Evolutionary conservation across 1,140 invertebrate genomes (phyloP), one percentile per base, ranked within the genome.

Genomic region (Euschistus heros): DNA sequence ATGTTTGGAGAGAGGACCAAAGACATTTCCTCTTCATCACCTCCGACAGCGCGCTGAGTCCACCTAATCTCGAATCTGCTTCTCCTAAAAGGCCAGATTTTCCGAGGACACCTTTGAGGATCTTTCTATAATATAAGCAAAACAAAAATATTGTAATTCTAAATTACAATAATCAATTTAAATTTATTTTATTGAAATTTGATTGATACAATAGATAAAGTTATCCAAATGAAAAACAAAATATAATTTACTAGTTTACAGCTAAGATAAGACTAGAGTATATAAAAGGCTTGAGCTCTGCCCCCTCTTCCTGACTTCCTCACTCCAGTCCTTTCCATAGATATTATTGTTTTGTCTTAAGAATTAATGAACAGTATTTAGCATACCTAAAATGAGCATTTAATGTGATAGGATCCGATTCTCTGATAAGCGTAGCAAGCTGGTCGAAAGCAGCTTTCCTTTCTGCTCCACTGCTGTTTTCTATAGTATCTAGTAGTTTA

Each of bases 1-100:
- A 85, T 63, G 77, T 76, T 50, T 78, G 74, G 72, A 85, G 83
- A 47, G 76, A 71, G 60, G 75, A 68, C n/a, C 79, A 72, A 62
- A 82, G 75, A 6, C 77, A 71, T 67, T 78, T 79, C 67, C 76
- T 75, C 64, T 76, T 74, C 61, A 83, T 71, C 71, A 83, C 76
- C 70, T 82, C 81, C 42, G 77, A 74, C 26, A 82, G 72, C 37
- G 76, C 77, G 42, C 71, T 72, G 59, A 82, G 71, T 20, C 79
- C 44, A 76, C 69, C 22, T 75, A 74, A 66, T 78, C 69, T 75
- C 63, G 76, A 76, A 67, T 80, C 77, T 14, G 60, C 60, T 20
- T 68, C 66, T 37, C 54, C 54, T 24, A 17, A 17, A 2, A 57
- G n/a, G 0, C 54, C 54, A 18, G 54, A 57, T 26, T 57, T 57